Conservation (phyloP, 1,140 invertebrate species). For the Cydia pomonella region DNA sequence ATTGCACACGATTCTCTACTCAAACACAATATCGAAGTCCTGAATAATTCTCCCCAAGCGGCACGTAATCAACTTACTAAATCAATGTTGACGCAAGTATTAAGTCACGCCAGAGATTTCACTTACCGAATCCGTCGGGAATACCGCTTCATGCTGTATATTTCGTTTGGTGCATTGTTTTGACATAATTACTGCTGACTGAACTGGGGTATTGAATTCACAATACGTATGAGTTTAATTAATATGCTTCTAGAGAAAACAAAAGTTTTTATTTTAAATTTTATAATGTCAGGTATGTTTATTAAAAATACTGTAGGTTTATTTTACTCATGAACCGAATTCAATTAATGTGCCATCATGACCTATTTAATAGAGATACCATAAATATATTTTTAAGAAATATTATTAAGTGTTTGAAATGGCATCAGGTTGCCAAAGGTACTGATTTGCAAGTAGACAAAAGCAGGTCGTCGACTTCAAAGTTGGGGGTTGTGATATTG, state of each 20-base stretch:
- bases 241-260: not conserved
- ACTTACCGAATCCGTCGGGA: not conserved
- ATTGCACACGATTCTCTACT: not conserved
- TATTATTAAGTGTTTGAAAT: too few species aligned
- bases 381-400: too few species aligned
- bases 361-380: too few species aligned
- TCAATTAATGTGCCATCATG: too few species aligned
- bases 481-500: not conserved
- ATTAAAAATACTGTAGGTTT: too few species aligned
- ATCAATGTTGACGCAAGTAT: constrained; percentile 31
- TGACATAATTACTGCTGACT: not conserved
- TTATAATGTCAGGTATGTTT: too few species aligned
- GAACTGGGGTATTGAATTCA: not conserved
- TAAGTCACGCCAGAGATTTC: constrained; percentile 28
- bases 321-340: too few species aligned
- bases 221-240: not conserved
- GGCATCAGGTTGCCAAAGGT: too few species aligned
- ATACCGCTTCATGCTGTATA: not conserved
- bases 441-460: too few species aligned
- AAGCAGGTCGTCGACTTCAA: not conserved
- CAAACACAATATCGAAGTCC: constrained; percentile 15
- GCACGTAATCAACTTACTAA: constrained; percentile 25
- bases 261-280: not conserved
- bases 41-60: constrained; percentile 7
- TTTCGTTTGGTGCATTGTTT: constrained; percentile 19